Evolutionary conservation across 2,797 vertebrate species (phyloP).

Genomic region (Lithobates pipiens): DNA sequence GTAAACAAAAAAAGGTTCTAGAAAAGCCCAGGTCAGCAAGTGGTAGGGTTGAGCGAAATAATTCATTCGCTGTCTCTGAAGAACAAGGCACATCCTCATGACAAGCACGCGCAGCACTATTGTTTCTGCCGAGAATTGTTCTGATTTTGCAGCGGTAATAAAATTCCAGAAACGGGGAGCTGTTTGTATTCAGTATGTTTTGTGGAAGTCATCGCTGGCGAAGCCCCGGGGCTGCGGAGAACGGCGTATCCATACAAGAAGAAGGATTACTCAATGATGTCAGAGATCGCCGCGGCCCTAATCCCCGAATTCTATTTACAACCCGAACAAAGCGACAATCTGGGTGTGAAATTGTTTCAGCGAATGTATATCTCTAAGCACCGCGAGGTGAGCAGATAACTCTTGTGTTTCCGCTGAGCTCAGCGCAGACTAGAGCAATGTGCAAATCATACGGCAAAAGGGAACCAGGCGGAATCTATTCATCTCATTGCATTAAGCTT

Average conservation of each 20-base stretch:
- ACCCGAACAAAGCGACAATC: constrained; percentile 4
- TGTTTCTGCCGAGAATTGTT: not conserved
- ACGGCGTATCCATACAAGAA: not conserved
- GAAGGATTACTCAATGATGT: constrained; percentile 28
- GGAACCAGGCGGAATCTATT: not conserved
- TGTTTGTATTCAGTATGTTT: constrained; percentile 17
- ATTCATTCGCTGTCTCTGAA: not conserved
- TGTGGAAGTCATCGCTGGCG: not conserved
- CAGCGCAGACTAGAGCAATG: not conserved
- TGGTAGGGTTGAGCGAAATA: not conserved
- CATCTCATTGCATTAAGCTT: not conserved
- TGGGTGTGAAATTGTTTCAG: constrained; percentile 22
- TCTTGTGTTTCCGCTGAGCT: not conserved
- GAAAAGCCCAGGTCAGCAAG: no score
- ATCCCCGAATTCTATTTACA: constrained; percentile 28
- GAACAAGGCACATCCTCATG: not conserved
- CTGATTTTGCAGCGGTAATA: not conserved
- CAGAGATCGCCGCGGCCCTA: constrained; percentile 19
- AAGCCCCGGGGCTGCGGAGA: not conserved
- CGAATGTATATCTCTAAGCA: constrained; percentile 19
- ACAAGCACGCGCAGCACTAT: not conserved
- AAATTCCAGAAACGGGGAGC: constrained; percentile 8
- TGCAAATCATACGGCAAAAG: not conserved
- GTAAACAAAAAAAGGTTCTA: no score
- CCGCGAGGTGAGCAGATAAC: constrained; percentile 12